Evolutionary conservation across 92 coral and sea anemone species (phyloP).

Genomic region (Actinostola sp.): DNA sequence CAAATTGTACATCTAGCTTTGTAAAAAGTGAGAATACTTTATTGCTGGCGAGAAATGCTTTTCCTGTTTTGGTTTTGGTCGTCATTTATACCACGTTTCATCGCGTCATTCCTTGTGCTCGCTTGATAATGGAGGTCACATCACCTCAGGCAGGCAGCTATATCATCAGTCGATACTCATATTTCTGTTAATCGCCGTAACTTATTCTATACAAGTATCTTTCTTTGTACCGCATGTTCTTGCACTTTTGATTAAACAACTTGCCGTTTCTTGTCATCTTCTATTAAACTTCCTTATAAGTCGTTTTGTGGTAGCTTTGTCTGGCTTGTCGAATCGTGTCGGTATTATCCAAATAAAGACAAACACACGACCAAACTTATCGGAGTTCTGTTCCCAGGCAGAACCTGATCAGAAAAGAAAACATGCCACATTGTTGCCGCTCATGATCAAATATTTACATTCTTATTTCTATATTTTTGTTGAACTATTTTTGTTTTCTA

Average conservation of each 20-base stretch:
- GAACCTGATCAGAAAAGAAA: not conserved
- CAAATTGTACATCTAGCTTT: no score
- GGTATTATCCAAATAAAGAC: conserved; percentile 1
- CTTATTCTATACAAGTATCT: no score
- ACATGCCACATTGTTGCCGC: not conserved
- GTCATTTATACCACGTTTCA: no score
- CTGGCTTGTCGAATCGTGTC: conserved; percentile 7
- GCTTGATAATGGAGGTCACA: not conserved
- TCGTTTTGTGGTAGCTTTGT: not conserved
- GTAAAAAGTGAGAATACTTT: no score
- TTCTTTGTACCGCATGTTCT: no score
- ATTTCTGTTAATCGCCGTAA: no score
- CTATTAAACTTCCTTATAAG: not conserved
- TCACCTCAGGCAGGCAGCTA: not conserved
- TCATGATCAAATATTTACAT: not conserved
- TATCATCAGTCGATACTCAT: not conserved
- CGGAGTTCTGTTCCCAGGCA: not conserved
- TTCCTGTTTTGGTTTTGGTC: no score
- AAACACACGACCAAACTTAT: not conserved
- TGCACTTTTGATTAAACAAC: not conserved
- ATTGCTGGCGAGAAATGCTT: no score
- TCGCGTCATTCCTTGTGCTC: no score
- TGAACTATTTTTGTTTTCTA: not conserved
- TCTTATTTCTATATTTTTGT: not conserved
- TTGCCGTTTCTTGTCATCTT: no score